These are phyloP conservation scores for Ferdinandea cuprea DNA, from an alignment of 2,888 invertebrate species.

Conservation along the genomic window DNA sequence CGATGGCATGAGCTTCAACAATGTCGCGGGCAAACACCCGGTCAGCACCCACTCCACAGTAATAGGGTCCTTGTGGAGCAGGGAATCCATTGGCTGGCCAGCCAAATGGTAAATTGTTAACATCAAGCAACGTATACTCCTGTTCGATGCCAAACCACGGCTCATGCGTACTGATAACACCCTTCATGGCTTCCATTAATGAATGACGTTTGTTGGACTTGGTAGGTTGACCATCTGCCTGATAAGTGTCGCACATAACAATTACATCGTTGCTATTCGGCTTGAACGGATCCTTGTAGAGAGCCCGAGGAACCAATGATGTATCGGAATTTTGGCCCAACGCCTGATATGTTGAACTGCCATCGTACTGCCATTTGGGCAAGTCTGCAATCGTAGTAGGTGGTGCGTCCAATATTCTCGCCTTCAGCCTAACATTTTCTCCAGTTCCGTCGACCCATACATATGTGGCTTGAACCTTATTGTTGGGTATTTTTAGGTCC, in stretches of 20 bases:
- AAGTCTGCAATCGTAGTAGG: constrained; percentile 86
- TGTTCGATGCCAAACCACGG: constrained; percentile 91
- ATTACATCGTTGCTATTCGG: constrained; percentile 88
- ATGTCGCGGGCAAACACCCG: constrained; percentile 91
- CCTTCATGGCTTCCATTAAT: constrained; percentile 84
- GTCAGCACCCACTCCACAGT: constrained; percentile 92
- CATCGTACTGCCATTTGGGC: constrained; percentile 91
- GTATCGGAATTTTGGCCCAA: constrained; percentile 88
- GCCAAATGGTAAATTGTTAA: constrained; percentile 87
- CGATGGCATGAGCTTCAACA: constrained; percentile 89
- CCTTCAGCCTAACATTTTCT: constrained; percentile 88
- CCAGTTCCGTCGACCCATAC: constrained; percentile 91
- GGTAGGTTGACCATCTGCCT: constrained; percentile 83
- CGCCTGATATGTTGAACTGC: constrained; percentile 88
- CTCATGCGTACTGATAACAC: constrained; percentile 85
- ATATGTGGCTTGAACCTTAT: constrained; percentile 86
- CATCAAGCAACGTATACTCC: constrained; percentile 85
- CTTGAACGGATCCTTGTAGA: constrained; percentile 92
- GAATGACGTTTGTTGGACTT: constrained; percentile 84
- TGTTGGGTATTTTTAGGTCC: constrained; percentile 86
- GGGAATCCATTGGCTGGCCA: constrained; percentile 89
- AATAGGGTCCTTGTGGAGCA: constrained; percentile 90
- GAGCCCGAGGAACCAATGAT: constrained; percentile 89
- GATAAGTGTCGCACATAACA: constrained; percentile 91
- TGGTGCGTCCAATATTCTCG: constrained; percentile 87